Evolutionary conservation across 2,888 invertebrate genomes (phyloP).

Genomic region (Diaprepes abbreviatus): DNA sequence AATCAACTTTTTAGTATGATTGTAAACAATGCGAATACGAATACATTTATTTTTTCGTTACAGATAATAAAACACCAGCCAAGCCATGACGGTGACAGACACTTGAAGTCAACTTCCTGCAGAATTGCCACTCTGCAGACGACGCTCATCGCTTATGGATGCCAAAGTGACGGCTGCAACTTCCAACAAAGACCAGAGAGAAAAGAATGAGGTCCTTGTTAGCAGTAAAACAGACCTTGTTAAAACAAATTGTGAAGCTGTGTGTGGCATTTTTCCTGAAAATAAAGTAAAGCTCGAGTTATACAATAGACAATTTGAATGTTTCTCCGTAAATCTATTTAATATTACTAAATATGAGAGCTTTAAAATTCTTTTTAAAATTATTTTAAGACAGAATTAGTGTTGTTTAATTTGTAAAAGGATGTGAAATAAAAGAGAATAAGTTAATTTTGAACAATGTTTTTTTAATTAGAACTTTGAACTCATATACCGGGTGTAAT

Average conservation of each 20-base stretch:
- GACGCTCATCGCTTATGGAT: conserved; percentile 45
- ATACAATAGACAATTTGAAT: conserved; percentile 13
- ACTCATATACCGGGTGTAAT: no score
- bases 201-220: conserved; percentile 42
- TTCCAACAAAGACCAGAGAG: conserved; percentile 22
- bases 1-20: no score
- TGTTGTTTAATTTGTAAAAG: no score
- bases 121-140: conserved; percentile 22
- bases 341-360: no score
- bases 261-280: conserved; percentile 51
- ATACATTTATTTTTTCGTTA: conserved; percentile 9
- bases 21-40: no score
- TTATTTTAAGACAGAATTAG: no score
- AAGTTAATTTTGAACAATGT: no score
- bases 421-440: no score
- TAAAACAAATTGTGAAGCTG: conserved; percentile 68
- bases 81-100: conserved; percentile 7
- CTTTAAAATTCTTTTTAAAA: no score
- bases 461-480: no score
- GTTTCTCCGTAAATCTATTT: not conserved
- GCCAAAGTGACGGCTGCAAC: conserved; percentile 25
- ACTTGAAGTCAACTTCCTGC: conserved; percentile 33
- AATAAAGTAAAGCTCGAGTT: conserved; percentile 15
- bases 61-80: conserved; percentile 20
- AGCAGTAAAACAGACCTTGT: conserved; percentile 58